phyloP scores from a whole-genome alignment of 2,888 invertebrate genomes.

The Cataglyphis rosenhaueri region DNA sequence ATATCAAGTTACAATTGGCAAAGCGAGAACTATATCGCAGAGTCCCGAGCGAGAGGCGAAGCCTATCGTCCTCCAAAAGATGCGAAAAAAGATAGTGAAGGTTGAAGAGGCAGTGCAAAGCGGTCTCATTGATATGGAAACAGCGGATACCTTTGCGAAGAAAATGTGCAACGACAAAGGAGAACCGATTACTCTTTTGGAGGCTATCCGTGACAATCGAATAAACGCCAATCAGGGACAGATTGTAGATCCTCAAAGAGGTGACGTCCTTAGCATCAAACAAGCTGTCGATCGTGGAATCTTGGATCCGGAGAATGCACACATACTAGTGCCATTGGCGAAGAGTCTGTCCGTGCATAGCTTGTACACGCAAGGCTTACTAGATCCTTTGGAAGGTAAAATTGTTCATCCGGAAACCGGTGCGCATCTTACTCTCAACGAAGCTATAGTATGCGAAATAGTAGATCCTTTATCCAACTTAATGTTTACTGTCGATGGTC shows the following conservation, averaged over 20 bases:
- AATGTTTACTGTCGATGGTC: slow-evolving; percentile 87
- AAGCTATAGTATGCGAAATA: slow-evolving; percentile 95
- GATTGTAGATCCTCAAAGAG: slow-evolving; percentile 93
- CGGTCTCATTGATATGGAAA: slow-evolving; percentile 92
- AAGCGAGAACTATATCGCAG: slow-evolving; percentile 87
- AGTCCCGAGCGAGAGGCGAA: slow-evolving; percentile 87
- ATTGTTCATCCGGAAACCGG: slow-evolving; percentile 96
- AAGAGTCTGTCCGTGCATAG: slow-evolving; percentile 94
- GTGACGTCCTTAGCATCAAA: slow-evolving; percentile 92
- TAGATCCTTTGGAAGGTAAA: slow-evolving; percentile 90
- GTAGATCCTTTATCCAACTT: slow-evolving; percentile 93
- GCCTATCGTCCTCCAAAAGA: slow-evolving; percentile 90
- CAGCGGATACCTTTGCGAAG: slow-evolving; percentile 90
- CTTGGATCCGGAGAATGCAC: slow-evolving; percentile 91
- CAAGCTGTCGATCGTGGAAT: slow-evolving; percentile 95
- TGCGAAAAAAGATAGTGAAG: slow-evolving; percentile 91
- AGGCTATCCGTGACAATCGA: slow-evolving; percentile 90
- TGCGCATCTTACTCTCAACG: slow-evolving; percentile 90
- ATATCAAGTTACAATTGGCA: slow-evolving; percentile 89
- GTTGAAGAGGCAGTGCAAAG: slow-evolving; percentile 92
- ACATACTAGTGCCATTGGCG: slow-evolving; percentile 92
- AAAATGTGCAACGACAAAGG: slow-evolving; percentile 88
- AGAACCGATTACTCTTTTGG: slow-evolving; percentile 89
- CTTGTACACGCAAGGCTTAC: slow-evolving; percentile 93
- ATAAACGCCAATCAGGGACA: slow-evolving; percentile 91